Percentiles rank a stretch among this genome's conserved stretches.
phyloP scores from a whole-genome alignment of 2,888 invertebrate genomes.

The Drosophila antonietae region DNA sequence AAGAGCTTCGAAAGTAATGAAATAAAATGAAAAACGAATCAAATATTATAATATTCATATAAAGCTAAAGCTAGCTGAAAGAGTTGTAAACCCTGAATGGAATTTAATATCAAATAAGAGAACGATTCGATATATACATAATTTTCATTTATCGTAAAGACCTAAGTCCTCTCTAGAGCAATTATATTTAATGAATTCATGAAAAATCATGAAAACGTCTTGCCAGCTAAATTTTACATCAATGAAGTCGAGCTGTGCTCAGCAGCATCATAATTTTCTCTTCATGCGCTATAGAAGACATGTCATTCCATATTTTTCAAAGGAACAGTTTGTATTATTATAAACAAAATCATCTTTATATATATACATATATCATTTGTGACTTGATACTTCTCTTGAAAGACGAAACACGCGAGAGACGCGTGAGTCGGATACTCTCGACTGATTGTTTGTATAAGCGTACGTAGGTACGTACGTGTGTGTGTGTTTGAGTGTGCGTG shows the following conservation, averaged over 20 bases:
- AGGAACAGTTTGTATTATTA: not conserved
- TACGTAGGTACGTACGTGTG: slow-evolving; percentile 17
- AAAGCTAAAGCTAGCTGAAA: not conserved
- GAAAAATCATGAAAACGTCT: too few relatives aligned
- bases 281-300: not conserved
- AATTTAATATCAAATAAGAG: not conserved
- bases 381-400: slow-evolving; percentile 23
- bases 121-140: too few relatives aligned
- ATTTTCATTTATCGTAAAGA: too few relatives aligned
- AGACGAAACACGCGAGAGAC: slow-evolving; percentile 42
- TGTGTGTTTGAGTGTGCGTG: slow-evolving; percentile 45
- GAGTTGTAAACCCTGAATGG: not conserved
- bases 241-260: not conserved
- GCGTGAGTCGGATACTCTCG: slow-evolving; percentile 39
- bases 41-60: not conserved
- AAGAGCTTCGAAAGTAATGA: too few relatives aligned
- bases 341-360: not conserved
- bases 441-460: slow-evolving; percentile 21
- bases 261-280: not conserved
- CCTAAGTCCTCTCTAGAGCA: too few relatives aligned
- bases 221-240: not conserved
- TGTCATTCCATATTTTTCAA: not conserved
- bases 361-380: slow-evolving; percentile 2
- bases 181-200: not conserved
- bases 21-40: too few relatives aligned